Evolutionary conservation across 2,888 invertebrate species (phyloP).

Genomic region (Hypolimnas misippus): DNA sequence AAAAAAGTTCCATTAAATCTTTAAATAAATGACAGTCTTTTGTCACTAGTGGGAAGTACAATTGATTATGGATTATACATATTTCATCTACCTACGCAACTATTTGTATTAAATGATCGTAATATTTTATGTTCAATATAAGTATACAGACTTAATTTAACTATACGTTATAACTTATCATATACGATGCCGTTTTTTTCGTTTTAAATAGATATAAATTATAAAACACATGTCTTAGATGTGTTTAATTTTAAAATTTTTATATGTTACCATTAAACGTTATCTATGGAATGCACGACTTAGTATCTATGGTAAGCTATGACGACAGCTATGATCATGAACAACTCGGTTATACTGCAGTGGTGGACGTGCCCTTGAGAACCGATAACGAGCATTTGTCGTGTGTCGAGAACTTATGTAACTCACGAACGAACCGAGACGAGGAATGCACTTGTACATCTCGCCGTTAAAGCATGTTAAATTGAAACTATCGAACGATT

Average conservation of each 20-base stretch:
- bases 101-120: constrained; percentile 22
- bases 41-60: constrained; percentile 34
- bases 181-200: background rate
- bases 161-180: background rate
- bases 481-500: constrained; percentile 24
- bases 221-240: background rate
- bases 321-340: constrained; percentile 58
- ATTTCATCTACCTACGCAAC: constrained; percentile 36
- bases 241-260: constrained; percentile 35
- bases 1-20: constrained; percentile 27
- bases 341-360: constrained; percentile 45
- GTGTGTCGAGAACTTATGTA: constrained; percentile 60
- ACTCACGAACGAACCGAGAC: constrained; percentile 39
- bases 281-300: constrained; percentile 69
- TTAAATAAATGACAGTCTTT: constrained; percentile 25
- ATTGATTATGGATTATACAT: constrained; percentile 26
- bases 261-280: constrained; percentile 49
- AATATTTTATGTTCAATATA: constrained; percentile 19
- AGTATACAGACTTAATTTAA: background rate
- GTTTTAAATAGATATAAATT: constrained; percentile 4
- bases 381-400: constrained; percentile 64
- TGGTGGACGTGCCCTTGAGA: constrained; percentile 63
- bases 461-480: constrained; percentile 15
- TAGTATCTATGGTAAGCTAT: constrained; percentile 45
- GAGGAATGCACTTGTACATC: constrained; percentile 25